Evolutionary conservation across 2,888 invertebrate species (phyloP).

Genomic region (Anarsia innoxiella): DNA sequence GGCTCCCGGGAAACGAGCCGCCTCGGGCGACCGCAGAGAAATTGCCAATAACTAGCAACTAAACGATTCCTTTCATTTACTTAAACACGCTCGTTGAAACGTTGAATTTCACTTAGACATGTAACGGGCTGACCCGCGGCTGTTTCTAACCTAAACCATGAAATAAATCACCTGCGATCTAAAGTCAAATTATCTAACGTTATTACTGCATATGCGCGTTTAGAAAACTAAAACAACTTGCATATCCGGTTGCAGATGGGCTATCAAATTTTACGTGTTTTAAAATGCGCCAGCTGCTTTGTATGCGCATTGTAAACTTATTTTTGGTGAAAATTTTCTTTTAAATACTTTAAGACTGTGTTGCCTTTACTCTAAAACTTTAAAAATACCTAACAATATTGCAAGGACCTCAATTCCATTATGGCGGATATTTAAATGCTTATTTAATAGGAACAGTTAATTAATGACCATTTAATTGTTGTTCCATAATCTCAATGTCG

Average conservation of each 20-base stretch:
- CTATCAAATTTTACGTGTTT: constrained; percentile 6
- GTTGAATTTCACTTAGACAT: constrained; percentile 53
- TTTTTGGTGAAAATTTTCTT: not conserved
- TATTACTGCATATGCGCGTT: constrained; percentile 29
- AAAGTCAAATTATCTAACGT: constrained; percentile 35
- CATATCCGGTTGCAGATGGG: constrained; percentile 31
- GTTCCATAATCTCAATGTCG: too few species aligned
- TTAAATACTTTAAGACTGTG: too few species aligned
- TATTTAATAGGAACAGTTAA: too few species aligned
- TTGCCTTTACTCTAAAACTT: too few species aligned
- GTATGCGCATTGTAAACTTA: not conserved
- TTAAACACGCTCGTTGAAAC: constrained; percentile 36
- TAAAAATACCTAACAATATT: too few species aligned
- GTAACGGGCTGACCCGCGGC: too few species aligned
- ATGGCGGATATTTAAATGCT: too few species aligned
- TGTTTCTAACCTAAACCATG: constrained; percentile 28
- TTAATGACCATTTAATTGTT: too few species aligned
- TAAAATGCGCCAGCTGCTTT: too few species aligned
- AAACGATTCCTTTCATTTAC: constrained; percentile 54
- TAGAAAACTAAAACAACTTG: constrained; percentile 32
- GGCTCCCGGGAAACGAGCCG: constrained; percentile 61
- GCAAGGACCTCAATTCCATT: too few species aligned
- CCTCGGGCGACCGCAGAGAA: constrained; percentile 53
- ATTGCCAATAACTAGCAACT: constrained; percentile 49
- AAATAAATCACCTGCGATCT: constrained; percentile 30